Evolutionary conservation across 35 echinoderm and acorn worm species (phyloP).

Genomic region (Patiria miniata): DNA sequence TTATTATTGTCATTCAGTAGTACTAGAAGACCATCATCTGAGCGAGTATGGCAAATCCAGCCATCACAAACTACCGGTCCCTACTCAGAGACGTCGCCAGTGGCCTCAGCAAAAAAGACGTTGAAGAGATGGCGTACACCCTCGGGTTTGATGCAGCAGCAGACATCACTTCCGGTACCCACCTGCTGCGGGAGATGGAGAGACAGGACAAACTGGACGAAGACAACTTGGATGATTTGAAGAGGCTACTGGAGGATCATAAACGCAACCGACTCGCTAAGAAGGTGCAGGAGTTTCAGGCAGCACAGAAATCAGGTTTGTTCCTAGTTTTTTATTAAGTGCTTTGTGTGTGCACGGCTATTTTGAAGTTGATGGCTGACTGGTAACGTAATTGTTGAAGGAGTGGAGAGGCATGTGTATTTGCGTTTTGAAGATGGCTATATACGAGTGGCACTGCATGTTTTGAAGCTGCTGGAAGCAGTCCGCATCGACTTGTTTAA

Average conservation of each 20-base stretch:
- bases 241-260: not conserved
- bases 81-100: not conserved
- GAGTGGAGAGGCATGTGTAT: too few relatives aligned
- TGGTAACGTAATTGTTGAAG: too few relatives aligned
- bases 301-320: not conserved
- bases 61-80: not conserved
- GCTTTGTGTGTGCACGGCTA: too few relatives aligned
- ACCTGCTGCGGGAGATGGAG: slow-evolving; percentile 19
- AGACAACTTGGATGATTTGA: not conserved
- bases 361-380: too few relatives aligned
- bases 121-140: not conserved
- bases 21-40: too few relatives aligned
- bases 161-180: not conserved
- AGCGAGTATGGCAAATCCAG: not conserved
- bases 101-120: not conserved
- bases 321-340: too few relatives aligned
- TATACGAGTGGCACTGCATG: too few relatives aligned
- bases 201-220: not conserved
- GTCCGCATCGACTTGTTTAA: too few relatives aligned
- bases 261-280: not conserved
- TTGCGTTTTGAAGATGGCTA: too few relatives aligned
- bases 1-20: too few relatives aligned
- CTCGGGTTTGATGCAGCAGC: not conserved
- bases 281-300: not conserved
- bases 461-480: too few relatives aligned